Evolutionary conservation across 2,113 vertebrate species (phyloP), one percentile per base, ranked within the genome.

Genomic region (Glareola pratincola): DNA sequence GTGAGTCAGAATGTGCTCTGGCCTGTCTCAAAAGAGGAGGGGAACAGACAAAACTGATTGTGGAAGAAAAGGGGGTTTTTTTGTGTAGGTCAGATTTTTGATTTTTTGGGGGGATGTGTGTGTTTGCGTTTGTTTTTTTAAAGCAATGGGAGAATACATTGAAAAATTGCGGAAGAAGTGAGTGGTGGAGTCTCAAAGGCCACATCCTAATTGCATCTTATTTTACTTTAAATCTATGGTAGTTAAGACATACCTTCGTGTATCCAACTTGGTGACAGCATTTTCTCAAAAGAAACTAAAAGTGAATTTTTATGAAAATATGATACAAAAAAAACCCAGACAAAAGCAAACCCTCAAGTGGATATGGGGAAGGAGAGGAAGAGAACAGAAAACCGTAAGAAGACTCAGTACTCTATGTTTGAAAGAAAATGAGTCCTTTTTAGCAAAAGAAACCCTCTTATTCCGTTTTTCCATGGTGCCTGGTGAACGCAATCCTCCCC

Each of bases 401-500:
- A 77, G 66, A 79, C 36, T 57, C 9, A 36, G 21, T 69, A 48
- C 5, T 66, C 12, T 68, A 4, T 51, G 57, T 62, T 90, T 48
- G 22, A 85, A 75, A 75, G 41, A 73, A 83, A 75, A 48, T 76
- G 19, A 81, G 36, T 67, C 12, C 22, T 51, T 30, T 63, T 15
- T 73, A 47, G 10, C 9, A 68, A 60, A 67, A 62, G 59, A 45
- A 5, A 0, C 6, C 8, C 6, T 47, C 22, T 17, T 6, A 1
- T 79, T 81, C 22, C 32, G 82, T 50, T 71, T 85, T 76, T 36
- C 11, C 2, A 1, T 60, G 29, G 15, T 57, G 20, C 14, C 32
- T 56, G 26, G 45, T 90, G 53, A 73, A 26, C 45, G 19, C 30
- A 72, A 2, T n/a, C 22, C 15, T 72, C 32, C 29, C 9, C 14